Percentiles rank a stretch among this genome's conserved stretches.
Evolutionary conservation across 2,797 vertebrate species (phyloP).

Genomic region (Ficedula albicollis): DNA sequence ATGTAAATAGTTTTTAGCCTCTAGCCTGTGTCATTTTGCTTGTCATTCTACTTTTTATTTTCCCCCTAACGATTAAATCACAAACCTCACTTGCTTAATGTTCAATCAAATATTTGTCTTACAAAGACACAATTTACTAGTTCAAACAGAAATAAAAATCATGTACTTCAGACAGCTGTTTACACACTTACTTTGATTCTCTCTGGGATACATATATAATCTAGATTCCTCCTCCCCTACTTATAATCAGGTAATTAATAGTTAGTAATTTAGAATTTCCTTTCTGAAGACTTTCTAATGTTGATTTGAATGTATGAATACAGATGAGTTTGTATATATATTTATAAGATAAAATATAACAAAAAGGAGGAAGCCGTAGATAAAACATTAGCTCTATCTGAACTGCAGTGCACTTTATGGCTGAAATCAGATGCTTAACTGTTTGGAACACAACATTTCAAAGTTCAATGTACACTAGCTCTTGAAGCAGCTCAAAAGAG

Average conservation of each 20-base stretch:
- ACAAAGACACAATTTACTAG: neutral
- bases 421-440: neutral
- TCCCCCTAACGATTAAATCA: neutral
- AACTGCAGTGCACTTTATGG: neutral
- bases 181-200: neutral
- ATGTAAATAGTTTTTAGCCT: neutral
- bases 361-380: neutral
- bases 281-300: neutral
- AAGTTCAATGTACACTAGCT: neutral
- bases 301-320: neutral
- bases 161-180: neutral
- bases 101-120: neutral
- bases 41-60: neutral
- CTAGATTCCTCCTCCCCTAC: neutral
- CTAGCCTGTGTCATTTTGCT: neutral
- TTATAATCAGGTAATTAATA: neutral
- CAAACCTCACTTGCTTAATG: neutral
- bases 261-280: neutral
- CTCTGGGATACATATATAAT: neutral
- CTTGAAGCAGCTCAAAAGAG: neutral
- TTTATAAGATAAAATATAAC: neutral
- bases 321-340: neutral
- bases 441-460: neutral
- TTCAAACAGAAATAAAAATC: neutral
- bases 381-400: neutral